Base-by-base conservation (phyloP, 2,113 vertebrate species). In the Acrocephalus arundinaceus region DNA sequence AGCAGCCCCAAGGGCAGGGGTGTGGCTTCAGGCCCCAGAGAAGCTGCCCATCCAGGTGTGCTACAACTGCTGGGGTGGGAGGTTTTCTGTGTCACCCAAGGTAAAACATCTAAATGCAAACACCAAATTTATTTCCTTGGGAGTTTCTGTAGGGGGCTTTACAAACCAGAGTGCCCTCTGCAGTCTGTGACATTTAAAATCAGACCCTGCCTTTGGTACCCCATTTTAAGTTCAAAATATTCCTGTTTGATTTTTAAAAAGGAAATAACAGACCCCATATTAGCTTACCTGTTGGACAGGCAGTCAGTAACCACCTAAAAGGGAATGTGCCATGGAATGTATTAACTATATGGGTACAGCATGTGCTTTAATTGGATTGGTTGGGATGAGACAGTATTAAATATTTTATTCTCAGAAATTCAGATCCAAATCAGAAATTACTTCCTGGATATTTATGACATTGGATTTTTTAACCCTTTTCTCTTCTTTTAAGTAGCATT, bases 1-100 rank as follows among this genome's bases (percentile, higher is more conserved):
- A 1, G 37, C 49, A 55, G 45, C 45, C 17, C 55, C 25, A 2
- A 4, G 8, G 46, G 24, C 71, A 58, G 30, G 25, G 22, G 7
- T 8, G 59, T 0, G 0, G 45, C 49, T 28, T 7, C n/a, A 14
- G 23, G 27, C 33, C 35, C 33, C 7, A 0, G 33, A 6, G 41
- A 20, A 57, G 24, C 46, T 20, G 30, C 21, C n/a, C 5, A 9
- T 13, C 33, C 25, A 18, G 46, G 39, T 5, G 2, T 0, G 18
- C 90, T 54, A 4, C 7, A 0, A 1, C 43, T 45, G 65, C 35
- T 5, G 1, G 3, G 17, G 24, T 8, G 13, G 33, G 15, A 84
- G 35, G 37, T 7, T 48, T 65, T 22, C 31, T 7, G 4, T 35
- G 65, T 30, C 27, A 20, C 24, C 27, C 31, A 5, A 33, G 39